Evolutionary conservation across 2,113 vertebrate genomes (phyloP).

Genomic region (Helogale parvula): DNA sequence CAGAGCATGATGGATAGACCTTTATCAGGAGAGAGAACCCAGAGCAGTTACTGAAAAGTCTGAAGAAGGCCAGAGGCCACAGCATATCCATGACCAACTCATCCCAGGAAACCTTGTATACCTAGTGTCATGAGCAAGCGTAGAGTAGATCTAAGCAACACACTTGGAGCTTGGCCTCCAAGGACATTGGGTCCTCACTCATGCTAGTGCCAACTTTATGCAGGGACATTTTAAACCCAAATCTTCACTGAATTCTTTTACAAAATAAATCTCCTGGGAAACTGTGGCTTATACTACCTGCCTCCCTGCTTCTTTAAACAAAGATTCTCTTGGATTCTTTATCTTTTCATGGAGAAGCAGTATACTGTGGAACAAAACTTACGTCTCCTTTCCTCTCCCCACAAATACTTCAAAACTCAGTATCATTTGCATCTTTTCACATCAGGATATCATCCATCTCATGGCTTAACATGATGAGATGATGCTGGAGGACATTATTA

Average conservation of each 20-base stretch:
- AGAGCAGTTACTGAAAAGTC: background rate
- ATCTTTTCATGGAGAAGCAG: slow-evolving; percentile 41
- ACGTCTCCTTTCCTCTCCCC: background rate
- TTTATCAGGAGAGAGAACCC: background rate
- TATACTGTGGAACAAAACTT: slow-evolving; percentile 47
- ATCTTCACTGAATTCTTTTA: slow-evolving; percentile 15
- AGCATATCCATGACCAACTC: background rate
- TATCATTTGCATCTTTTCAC: slow-evolving; percentile 71
- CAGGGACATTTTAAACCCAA: slow-evolving; percentile 35
- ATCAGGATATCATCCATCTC: slow-evolving; percentile 57
- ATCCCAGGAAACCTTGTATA: background rate
- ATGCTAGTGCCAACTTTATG: background rate
- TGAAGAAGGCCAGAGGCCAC: background rate
- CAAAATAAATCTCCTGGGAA: slow-evolving; percentile 50
- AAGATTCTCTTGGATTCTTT: slow-evolving; percentile 50
- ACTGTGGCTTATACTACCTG: background rate
- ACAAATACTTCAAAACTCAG: slow-evolving; percentile 64
- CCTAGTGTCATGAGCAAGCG: background rate
- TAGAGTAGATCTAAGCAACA: background rate
- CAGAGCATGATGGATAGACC: background rate
- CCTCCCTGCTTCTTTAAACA: background rate
- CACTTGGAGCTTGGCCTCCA: background rate
- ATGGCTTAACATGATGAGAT: slow-evolving; percentile 69
- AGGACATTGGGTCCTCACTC: background rate
- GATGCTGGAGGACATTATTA: slow-evolving; percentile 70